Base-by-base conservation (phyloP, 2,888 invertebrate genomes). In the Diarsia dahlii region DNA sequence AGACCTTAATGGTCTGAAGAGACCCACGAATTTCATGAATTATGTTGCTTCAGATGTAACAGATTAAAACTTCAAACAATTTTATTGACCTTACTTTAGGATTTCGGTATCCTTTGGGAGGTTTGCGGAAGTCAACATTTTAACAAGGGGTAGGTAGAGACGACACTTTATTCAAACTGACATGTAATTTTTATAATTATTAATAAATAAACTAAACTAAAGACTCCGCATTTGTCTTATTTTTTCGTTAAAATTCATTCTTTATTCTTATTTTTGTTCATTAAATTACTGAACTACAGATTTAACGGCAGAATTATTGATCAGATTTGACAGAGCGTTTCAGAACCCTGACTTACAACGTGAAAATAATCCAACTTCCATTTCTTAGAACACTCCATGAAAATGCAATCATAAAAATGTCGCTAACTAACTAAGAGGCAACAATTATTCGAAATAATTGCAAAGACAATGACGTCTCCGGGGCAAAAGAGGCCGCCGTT, bases 401-500 rank as follows among this genome's bases (percentile, higher is more conserved):
- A 70, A 71, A 56, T 52, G 23, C 39, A 39, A 18, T 23, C 10
- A 39, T 13, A n/a, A 78, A 58, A 78, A 18, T 6, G 6, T 46
- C n/a, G 15, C 23, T 9, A 28, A n/a, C 12, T 56, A 28, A 10
- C 12, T 70, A 18, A 54, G n/a, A 62, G 3, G 39, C 72, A 68
- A 23, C 60, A 76, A 62, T 48, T 78, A 34, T n/a, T 13, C 60
- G 34, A 50, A 58, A 65, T 72, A 52, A 78, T 78, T 75, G 20
- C 20, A 18, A 5, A 28, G 12, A 39, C 13, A 68, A 60, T 34
- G 34, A 39, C 58, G 20, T 39, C 28, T 50, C 39, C 48, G 52
- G 20, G 13, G 80, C 71, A 34, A 67, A 80, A 78, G 56, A 46
- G 34, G 46, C 68, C 28, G 46, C 52, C 6, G n/a, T 60, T 58